Base-by-base conservation (phyloP, 2,797 vertebrate species). In the Crenichthys baileyi region DNA sequence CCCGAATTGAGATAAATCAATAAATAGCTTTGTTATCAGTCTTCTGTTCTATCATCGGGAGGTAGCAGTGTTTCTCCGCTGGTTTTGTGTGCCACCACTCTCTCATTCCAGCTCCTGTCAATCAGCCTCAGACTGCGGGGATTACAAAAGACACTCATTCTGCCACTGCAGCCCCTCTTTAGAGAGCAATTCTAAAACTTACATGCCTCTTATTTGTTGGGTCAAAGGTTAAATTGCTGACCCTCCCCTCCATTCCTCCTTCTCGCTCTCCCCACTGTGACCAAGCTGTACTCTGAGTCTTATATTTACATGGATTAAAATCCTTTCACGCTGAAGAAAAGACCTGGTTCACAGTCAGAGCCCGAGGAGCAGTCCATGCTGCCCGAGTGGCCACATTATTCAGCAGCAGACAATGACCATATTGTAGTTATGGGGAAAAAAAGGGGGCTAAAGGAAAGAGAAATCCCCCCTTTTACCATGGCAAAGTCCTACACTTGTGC, bases 161-260 rank as follows among this genome's bases (percentile, higher is more conserved):
- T 96, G 97, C 93, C 97, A 96, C 96, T 95, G 96, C 96, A 97
- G 97, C 95, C 96, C 95, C 95, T 97, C 96, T 98, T 99, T 99
- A 97, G 98, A 97, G 96, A 97, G 96, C 96, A 98, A 99, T 99
- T 99, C 97, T 95, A 96, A 96, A 98, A 98, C 97, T 98, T 99
- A 98, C 97, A 98, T 98, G 97, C 97, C 97, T 97, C 97, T 99
- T 98, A 99, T 99, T 99, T 99, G 98, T 98, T 96, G 97, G 98
- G 98, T 98, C 97, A 99, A 96, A 99, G 98, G 98, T 99, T 99
- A 99, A 99, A 99, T 99, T 98, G 98, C 97, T 98, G 97, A 97
- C 97, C 98, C 95, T 94, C 95, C 95, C 93, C 93, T 93, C 90
- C 87, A 80, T 91, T 87, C 83, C 91, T 81, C 96, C 95, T 95